Evolutionary conservation across 2,797 vertebrate genomes (phyloP), one percentile per base, ranked within the genome.

Genomic region (Parotocinclus haroldoi): DNA sequence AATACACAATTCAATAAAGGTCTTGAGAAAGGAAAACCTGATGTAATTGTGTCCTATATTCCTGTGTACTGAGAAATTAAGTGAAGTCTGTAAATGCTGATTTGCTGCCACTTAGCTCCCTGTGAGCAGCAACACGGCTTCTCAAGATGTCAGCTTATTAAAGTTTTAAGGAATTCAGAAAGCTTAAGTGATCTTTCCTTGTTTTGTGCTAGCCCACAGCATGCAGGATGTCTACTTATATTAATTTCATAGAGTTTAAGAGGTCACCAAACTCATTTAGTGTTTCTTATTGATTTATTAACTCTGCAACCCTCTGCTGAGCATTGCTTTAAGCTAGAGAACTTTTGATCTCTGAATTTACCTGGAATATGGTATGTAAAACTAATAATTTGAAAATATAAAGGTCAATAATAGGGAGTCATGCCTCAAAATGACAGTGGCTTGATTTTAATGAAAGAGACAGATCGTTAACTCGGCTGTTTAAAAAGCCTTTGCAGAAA

Each of bases 211-310:
- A 84, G 90, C 88, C 88, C 80, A 81, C 82, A 85, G 85, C 85
- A 63, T 85, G 86, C 91, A 88, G 87, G 88, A 93, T 95, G 95
- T 95, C 94, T 93, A 86, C 93, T 94, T 95, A 92, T 94, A 96
- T 97, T 96, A 94, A 96, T 98, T 96, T 97, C 93, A 95, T 86
- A 87, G 88, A 93, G 94, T 95, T 94, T 93, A 93, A 91, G 92
- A 93, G 93, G 94, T 95, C 93, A 92, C 89, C 88, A 91, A 91
- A 94, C 90, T 93, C 90, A 88, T 94, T 93, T 88, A 88, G 90
- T 87, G 91, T 92, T 89, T 91, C 88, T 92, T 93, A 93, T 89
- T 95, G 92, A 95, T 96, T 93, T 92, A 94, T 92, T 92, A 93
- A 91, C 88, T 87, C 84, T 79, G 83, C 87, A 85, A 76, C 87